Base-by-base conservation (phyloP, 2,113 vertebrate genomes). In the Isichthys henryi region DNA sequence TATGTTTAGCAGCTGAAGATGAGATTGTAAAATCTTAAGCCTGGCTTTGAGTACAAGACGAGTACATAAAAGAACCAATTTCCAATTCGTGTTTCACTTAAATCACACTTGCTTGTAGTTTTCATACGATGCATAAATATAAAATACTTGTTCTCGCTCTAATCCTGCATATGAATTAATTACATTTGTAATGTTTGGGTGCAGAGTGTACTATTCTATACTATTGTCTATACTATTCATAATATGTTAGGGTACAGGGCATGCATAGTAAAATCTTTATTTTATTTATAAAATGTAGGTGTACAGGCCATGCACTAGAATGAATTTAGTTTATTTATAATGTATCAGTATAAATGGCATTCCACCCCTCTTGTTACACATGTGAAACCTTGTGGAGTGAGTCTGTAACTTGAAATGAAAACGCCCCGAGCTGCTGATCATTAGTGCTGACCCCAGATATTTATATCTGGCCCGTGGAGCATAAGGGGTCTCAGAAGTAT, bases 371-470 rank as follows among this genome's bases (percentile, higher is more conserved):
- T 27, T 23, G 27, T 89, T 56, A 39, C 27, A 82, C 49, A 48
- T 43, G 21, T 58, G 27, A 82, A 39, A 83, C 49, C 7, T 43
- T 86, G 6, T 88, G 53, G 66, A 89, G 39, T 31, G n/a, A 56
- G 74, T 21, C 88, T 52, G 35, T 84, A 56, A 80, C 49, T 39
- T 27, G 13, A 87, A 89, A 82, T 89, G 48, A 89, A 83, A 83
- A 56, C 2, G 7, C 50, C 53, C 11, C 1, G 15, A 83, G 70
- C 46, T 45, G 66, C 45, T 27, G 46, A 46, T 88, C 87, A 88
- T 46, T 46, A 88, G 35, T 46, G 52, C 77, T 62, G 80, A 89
- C 8, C 82, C 74, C 10, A 35, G 52, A 43, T 83, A 13, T 86
- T 45, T 46, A 50, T 70, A 46, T 50, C 35, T 3, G 21, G 39